phyloP scores from a whole-genome alignment of 2,113 vertebrate genomes.

The Potamarius usumacintae region DNA sequence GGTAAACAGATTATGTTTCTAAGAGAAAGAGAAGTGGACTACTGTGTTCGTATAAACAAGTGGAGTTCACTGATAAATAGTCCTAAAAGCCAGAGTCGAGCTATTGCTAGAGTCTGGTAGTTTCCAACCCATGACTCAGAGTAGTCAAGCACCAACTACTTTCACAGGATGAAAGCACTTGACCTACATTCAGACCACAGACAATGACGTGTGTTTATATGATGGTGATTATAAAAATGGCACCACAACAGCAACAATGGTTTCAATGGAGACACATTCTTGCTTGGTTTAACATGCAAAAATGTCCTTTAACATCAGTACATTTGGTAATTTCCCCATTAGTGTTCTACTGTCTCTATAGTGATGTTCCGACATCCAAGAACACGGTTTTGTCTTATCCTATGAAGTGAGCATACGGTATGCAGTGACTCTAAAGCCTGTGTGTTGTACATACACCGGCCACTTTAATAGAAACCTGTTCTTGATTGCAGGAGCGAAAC shows the following conservation, averaged over 20 bases:
- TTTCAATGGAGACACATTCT: background rate
- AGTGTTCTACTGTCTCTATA: background rate
- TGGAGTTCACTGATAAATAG: background rate
- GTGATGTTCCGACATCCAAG: background rate
- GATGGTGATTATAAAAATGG: background rate
- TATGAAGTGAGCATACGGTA: background rate
- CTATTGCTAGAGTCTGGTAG: background rate
- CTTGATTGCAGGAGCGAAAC: no score
- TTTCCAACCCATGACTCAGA: constrained; percentile 1
- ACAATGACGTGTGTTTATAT: background rate
- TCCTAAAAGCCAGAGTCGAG: background rate
- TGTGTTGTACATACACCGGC: no score
- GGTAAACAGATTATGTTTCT: background rate
- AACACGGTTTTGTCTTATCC: background rate
- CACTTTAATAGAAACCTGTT: no score
- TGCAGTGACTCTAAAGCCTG: background rate
- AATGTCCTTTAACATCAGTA: background rate
- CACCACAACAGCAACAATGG: background rate
- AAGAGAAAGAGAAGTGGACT: background rate
- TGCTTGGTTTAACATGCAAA: no score
- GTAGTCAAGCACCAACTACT: background rate
- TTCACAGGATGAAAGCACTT: background rate
- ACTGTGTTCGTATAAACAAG: background rate
- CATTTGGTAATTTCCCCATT: background rate
- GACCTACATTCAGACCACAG: background rate